Conservation (phyloP, 2,797 vertebrate species). For the Chelon labrosus region DNA sequence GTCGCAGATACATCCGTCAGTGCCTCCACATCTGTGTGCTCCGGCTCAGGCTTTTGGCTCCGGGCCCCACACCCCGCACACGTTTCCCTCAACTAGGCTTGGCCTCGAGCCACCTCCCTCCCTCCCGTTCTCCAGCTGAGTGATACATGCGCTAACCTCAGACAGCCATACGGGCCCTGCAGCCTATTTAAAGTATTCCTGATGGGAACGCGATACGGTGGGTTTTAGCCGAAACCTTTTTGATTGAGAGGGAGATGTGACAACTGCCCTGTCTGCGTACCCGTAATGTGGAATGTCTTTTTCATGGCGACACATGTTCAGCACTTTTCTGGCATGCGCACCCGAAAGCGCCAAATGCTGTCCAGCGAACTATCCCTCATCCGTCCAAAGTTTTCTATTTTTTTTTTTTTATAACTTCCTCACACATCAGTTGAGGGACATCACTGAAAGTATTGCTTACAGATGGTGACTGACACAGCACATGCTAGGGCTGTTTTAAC, state of each 20-base stretch:
- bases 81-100: constrained; percentile 65
- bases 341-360: constrained; percentile 64
- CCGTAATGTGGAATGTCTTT: constrained; percentile 56
- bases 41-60: constrained; percentile 62
- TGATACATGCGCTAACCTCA: constrained; percentile 72
- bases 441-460: constrained; percentile 14
- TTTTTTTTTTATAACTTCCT: constrained; percentile 31
- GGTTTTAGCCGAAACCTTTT: constrained; percentile 62
- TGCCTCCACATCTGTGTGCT: constrained; percentile 83
- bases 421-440: constrained; percentile 11
- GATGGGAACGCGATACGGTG: constrained; percentile 59
- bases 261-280: constrained; percentile 58
- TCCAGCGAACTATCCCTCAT: constrained; percentile 32
- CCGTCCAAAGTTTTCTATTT: constrained; percentile 52
- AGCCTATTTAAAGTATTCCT: constrained; percentile 72
- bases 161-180: constrained; percentile 55
- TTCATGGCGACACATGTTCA: constrained; percentile 75
- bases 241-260: constrained; percentile 61
- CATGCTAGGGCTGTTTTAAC: constrained; percentile 2
- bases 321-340: constrained; percentile 57
- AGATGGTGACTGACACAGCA: constrained; percentile 31
- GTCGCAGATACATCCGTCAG: constrained; percentile 82
- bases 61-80: constrained; percentile 63
- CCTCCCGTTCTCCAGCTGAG: constrained; percentile 72
- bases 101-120: constrained; percentile 70